These are phyloP conservation scores for Microtus ochrogaster DNA, from an alignment of 2,113 vertebrate genomes.

Conservation along the genomic window DNA sequence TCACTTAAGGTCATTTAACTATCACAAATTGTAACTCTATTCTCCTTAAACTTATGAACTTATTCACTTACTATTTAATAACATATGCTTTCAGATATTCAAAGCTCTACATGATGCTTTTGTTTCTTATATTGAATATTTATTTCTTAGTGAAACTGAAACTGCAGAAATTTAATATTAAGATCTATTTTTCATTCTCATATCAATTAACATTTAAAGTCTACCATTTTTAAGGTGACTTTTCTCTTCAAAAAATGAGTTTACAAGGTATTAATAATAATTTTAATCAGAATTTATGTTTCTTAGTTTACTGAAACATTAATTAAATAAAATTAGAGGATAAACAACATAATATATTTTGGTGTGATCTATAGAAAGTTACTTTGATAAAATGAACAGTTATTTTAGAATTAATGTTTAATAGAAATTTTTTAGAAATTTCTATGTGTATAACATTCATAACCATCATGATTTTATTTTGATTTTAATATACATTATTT, in stretches of 20 bases:
- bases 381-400: background rate
- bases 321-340: background rate
- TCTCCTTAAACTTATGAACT: background rate
- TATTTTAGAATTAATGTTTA: conserved; percentile 2
- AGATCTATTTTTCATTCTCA: background rate
- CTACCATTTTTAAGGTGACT: background rate
- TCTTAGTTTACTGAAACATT: background rate
- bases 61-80: background rate
- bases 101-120: background rate
- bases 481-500: conserved; percentile 3
- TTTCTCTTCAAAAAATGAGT: background rate
- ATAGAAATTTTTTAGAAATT: conserved; percentile 12
- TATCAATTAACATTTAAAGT: background rate
- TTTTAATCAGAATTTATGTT: background rate
- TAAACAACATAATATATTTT: background rate
- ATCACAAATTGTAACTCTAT: background rate
- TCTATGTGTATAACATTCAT: background rate
- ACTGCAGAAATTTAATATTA: background rate
- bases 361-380: background rate
- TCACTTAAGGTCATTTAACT: background rate
- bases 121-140: background rate
- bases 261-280: background rate
- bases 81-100: background rate
- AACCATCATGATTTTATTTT: background rate
- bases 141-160: background rate